These are phyloP conservation scores for Sminthurinus aureus DNA, from an alignment of 2,888 invertebrate species.

Conservation along the genomic window DNA sequence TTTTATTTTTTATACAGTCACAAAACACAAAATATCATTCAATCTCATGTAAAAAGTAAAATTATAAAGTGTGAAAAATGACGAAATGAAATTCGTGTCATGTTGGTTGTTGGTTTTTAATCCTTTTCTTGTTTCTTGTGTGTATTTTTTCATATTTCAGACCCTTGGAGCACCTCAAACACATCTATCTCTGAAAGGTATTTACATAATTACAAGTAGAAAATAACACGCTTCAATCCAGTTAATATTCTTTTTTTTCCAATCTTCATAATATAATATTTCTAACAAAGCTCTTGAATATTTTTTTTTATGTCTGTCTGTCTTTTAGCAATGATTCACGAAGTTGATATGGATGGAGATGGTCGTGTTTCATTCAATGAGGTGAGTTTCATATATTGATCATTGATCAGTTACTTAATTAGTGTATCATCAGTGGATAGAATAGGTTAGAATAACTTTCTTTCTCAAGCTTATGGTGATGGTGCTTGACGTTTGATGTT, in stretches of 20 bases:
- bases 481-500: no score
- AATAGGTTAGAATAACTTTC: no score
- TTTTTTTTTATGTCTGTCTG: no score
- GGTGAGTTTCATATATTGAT: conserved; percentile 62
- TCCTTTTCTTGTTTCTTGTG: background rate
- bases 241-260: background rate
- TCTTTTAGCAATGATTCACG: conserved; percentile 61
- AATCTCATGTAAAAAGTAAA: no score
- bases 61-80: no score
- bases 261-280: background rate
- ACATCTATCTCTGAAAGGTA: conserved; percentile 90
- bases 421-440: no score
- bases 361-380: conserved; percentile 91
- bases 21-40: no score
- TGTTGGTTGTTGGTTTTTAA: background rate
- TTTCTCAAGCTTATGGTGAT: no score
- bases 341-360: conserved; percentile 87
- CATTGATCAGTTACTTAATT: no score
- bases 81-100: no score
- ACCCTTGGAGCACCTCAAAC: conserved; percentile 94
- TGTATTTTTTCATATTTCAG: conserved; percentile 45
- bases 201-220: conserved; percentile 65
- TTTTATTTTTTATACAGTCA: no score
- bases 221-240: background rate
- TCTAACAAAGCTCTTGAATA: no score